These are phyloP conservation scores for Mionectes olivaceus DNA, from an alignment of 2,797 vertebrate genomes.

Conservation along the genomic window DNA sequence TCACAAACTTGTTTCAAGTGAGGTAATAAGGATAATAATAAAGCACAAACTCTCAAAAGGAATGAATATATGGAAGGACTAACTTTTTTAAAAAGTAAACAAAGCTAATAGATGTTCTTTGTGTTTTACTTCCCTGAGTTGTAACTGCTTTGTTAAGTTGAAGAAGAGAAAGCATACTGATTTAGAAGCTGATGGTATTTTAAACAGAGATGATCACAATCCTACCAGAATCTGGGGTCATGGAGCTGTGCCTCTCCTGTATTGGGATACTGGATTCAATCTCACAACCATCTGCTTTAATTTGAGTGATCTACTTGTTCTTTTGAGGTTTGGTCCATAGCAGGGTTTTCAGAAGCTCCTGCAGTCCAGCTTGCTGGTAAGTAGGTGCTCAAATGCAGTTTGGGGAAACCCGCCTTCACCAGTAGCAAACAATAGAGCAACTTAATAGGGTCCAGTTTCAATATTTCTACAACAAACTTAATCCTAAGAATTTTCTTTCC, in stretches of 20 bases:
- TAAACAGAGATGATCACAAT: background rate
- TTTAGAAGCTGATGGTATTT: background rate
- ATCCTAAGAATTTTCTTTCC: background rate
- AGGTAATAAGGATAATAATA: background rate
- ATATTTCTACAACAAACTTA: background rate
- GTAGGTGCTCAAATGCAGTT: rapidly evolving
- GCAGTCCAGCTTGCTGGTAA: background rate
- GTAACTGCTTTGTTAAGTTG: background rate
- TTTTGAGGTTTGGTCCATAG: background rate
- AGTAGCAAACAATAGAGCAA: background rate
- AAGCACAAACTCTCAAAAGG: background rate
- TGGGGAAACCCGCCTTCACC: background rate
- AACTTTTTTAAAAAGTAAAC: background rate
- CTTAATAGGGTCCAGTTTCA: background rate
- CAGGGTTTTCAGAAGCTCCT: background rate
- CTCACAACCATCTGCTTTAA: background rate
- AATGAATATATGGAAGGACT: background rate
- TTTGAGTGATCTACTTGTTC: too few species aligned
- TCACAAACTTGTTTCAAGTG: conserved; percentile 5
- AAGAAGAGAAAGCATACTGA: background rate
- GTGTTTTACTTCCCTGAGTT: background rate
- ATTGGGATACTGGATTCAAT: rapidly evolving
- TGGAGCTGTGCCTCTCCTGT: rapidly evolving
- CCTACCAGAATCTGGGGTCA: background rate
- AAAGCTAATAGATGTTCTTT: background rate